Evolutionary conservation across 2,888 invertebrate species (phyloP).

Genomic region (Eutolmus rufibarbis): DNA sequence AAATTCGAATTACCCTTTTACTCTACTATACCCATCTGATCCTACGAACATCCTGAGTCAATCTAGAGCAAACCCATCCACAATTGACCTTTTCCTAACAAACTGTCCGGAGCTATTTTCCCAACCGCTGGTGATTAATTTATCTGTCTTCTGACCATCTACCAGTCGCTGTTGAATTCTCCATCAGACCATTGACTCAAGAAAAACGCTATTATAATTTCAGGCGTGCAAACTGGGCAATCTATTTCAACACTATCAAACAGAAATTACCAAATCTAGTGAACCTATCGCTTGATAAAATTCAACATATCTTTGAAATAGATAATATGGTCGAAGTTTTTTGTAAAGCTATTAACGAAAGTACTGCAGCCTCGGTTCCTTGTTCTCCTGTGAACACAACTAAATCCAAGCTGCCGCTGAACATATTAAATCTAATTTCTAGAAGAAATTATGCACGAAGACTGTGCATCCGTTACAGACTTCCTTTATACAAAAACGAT

Average conservation of each 20-base stretch:
- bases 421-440: too few species aligned
- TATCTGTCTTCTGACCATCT: too few species aligned
- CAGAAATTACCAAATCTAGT: background rate
- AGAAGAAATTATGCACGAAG: too few species aligned
- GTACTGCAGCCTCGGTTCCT: background rate
- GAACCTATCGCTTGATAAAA: background rate
- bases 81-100: background rate
- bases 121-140: background rate
- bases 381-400: too few species aligned
- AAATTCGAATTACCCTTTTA: background rate
- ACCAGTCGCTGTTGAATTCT: background rate
- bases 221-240: background rate
- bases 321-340: background rate
- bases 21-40: background rate
- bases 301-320: background rate
- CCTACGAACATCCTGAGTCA: too few species aligned
- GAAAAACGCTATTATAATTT: background rate
- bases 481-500: too few species aligned
- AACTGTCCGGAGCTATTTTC: background rate
- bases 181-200: background rate
- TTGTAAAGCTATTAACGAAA: background rate
- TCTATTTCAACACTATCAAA: background rate
- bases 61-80: too few species aligned
- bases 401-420: too few species aligned
- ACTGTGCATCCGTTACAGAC: too few species aligned